Evolutionary conservation across 2,888 invertebrate species (phyloP).

Genomic region (Busseola fusca): DNA sequence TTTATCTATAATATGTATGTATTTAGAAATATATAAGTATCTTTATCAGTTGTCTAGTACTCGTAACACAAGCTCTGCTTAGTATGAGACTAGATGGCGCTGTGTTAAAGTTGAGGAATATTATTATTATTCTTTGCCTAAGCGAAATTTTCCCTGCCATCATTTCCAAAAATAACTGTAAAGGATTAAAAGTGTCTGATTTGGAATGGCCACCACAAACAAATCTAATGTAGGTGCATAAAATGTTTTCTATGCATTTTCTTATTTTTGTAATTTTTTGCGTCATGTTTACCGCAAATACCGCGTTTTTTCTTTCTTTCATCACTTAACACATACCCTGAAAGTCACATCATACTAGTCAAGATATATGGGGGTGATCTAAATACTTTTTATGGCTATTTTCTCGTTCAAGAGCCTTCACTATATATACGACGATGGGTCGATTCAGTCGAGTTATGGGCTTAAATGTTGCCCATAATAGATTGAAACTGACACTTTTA

Average conservation of each 20-base stretch:
- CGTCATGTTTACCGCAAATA: too few relatives aligned
- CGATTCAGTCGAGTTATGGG: slow-evolving; percentile 64
- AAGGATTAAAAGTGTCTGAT: not conserved
- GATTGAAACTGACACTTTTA: slow-evolving; percentile 66
- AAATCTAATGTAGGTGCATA: not conserved
- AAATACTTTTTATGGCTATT: slow-evolving; percentile 75
- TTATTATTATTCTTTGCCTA: not conserved
- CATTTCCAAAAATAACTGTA: not conserved
- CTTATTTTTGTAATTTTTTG: too few relatives aligned
- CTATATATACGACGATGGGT: slow-evolving; percentile 55
- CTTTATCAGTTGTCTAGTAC: too few relatives aligned
- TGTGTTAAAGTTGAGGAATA: too few relatives aligned
- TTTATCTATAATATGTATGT: too few relatives aligned
- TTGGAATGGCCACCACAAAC: not conserved
- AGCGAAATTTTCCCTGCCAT: not conserved
- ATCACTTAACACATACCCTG: slow-evolving; percentile 21
- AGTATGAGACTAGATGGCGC: too few relatives aligned
- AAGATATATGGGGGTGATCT: slow-evolving; percentile 70
- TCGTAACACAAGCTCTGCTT: too few relatives aligned
- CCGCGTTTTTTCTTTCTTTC: too few relatives aligned
- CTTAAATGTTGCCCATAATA: slow-evolving; percentile 58
- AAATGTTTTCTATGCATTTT: slow-evolving; percentile 3
- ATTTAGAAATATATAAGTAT: too few relatives aligned
- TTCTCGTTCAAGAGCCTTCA: slow-evolving; percentile 51
- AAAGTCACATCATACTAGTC: slow-evolving; percentile 60